Conservation (phyloP, 2,888 invertebrate genomes). For the Drosophila glabriapex region DNA sequence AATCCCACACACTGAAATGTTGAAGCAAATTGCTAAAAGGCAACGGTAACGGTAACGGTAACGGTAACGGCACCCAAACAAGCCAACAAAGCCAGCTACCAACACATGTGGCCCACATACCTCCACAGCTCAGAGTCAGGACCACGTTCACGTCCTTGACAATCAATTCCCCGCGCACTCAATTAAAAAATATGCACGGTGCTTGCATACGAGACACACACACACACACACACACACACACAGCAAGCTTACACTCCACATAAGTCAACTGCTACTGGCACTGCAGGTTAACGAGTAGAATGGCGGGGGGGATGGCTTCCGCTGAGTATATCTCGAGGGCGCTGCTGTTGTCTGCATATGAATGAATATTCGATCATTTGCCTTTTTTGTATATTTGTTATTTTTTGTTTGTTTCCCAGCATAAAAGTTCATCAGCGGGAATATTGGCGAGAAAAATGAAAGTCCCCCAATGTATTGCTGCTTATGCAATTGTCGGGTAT, state of each 20-base stretch:
- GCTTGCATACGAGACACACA: constrained; percentile 64
- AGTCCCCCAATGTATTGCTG: constrained; percentile 50
- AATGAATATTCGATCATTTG: constrained; percentile 77
- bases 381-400: constrained; percentile 40
- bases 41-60: constrained; percentile 61
- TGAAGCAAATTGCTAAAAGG: constrained; percentile 73
- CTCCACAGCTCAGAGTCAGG: constrained; percentile 53
- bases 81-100: constrained; percentile 37
- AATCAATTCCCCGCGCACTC: constrained; percentile 80
- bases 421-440: constrained; percentile 77
- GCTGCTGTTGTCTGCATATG: constrained; percentile 72
- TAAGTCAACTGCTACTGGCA: constrained; percentile 72
- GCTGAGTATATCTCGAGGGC: constrained; percentile 24
- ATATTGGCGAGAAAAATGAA: constrained; percentile 75
- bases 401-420: constrained; percentile 47
- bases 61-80: constrained; percentile 66
- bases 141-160: constrained; percentile 77
- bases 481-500: constrained; percentile 27
- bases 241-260: constrained; percentile 27
- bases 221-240: constrained; percentile 22
- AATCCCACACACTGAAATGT: constrained; percentile 12
- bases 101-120: constrained; percentile 49
- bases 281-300: constrained; percentile 54
- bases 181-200: constrained; percentile 78
- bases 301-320: not conserved